Percentiles rank a stretch among this genome's conserved stretches.
phyloP scores from a whole-genome alignment of 2,888 invertebrate genomes.

The Ommatoiulus sabulosus region DNA sequence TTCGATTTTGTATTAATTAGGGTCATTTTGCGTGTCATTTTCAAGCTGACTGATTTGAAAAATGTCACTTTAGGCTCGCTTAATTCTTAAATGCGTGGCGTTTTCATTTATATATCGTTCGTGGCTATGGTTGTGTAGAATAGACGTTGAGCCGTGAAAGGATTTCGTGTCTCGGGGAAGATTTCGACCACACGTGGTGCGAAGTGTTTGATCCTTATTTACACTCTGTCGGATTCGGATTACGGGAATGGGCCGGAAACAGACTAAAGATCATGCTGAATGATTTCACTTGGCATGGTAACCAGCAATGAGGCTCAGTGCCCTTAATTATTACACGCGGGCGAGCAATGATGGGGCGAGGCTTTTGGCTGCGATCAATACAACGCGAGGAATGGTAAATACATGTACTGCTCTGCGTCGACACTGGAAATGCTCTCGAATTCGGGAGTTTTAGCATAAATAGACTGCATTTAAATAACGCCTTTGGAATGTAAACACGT shows the following conservation, averaged over 20 bases:
- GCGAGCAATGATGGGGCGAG: constrained; percentile 1
- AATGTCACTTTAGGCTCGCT: background rate
- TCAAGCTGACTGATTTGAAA: too few relatives aligned
- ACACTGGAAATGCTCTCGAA: background rate
- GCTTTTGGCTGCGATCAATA: background rate
- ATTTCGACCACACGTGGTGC: constrained; percentile 26
- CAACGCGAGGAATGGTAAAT: background rate
- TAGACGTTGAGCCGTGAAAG: background rate
- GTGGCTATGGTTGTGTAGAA: background rate
- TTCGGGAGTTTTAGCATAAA: background rate
- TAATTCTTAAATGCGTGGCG: background rate
- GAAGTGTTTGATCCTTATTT: constrained; percentile 40
- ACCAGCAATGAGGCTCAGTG: constrained; percentile 36
- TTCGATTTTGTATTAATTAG: too few relatives aligned
- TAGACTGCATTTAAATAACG: background rate
- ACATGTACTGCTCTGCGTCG: too few relatives aligned
- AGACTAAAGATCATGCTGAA: constrained; percentile 24
- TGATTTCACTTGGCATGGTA: constrained; percentile 43
- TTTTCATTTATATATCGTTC: background rate
- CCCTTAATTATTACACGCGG: constrained; percentile 18
- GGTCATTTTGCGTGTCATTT: too few relatives aligned
- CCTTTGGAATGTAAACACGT: background rate
- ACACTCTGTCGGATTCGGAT: constrained; percentile 43
- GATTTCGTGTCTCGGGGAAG: background rate
- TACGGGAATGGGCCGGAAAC: constrained; percentile 27